These are phyloP conservation scores for Sminthurides bifidus DNA, from an alignment of 1,140 invertebrate genomes.

Conservation along the genomic window DNA sequence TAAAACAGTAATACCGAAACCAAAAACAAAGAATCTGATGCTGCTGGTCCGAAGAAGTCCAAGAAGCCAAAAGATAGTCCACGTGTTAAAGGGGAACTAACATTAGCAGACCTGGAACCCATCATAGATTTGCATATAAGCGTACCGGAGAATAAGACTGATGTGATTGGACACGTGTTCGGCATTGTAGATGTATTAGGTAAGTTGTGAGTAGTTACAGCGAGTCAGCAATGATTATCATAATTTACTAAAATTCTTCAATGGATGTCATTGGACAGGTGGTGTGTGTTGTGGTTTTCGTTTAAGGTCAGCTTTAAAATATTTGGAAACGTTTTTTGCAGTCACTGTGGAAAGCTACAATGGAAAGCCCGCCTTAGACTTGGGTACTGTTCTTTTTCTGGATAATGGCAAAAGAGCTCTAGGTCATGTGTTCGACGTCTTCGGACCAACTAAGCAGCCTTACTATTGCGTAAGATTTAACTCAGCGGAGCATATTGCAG, in stretches of 20 bases:
- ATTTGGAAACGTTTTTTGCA: conserved; percentile 37
- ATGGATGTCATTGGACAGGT: conserved; percentile 2
- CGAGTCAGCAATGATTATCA: no score
- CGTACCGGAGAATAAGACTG: conserved; percentile 58
- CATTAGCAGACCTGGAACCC: conserved; percentile 59
- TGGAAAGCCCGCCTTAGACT: conserved; percentile 59
- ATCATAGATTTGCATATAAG: conserved; percentile 70
- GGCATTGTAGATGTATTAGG: conserved; percentile 59
- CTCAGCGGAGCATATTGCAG: conserved; percentile 53
- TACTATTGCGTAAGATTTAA: conserved; percentile 75
- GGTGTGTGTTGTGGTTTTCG: conserved; percentile 6
- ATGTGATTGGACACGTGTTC: conserved; percentile 57
- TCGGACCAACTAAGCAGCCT: conserved; percentile 65
- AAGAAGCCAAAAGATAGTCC: not conserved
- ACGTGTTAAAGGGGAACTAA: conserved; percentile 31
- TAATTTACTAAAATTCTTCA: no score
- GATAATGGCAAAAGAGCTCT: conserved; percentile 56
- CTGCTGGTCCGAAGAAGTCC: not conserved
- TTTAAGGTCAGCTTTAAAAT: conserved; percentile 7
- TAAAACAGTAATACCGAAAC: not conserved
- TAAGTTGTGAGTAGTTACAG: no score
- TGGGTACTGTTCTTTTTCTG: conserved; percentile 72
- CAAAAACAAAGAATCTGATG: not conserved
- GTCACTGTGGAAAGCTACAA: conserved; percentile 57
- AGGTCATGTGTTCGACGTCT: conserved; percentile 77